phyloP scores from a whole-genome alignment of 2,888 invertebrate genomes.

The Rhimphoctona megacephalus region DNA sequence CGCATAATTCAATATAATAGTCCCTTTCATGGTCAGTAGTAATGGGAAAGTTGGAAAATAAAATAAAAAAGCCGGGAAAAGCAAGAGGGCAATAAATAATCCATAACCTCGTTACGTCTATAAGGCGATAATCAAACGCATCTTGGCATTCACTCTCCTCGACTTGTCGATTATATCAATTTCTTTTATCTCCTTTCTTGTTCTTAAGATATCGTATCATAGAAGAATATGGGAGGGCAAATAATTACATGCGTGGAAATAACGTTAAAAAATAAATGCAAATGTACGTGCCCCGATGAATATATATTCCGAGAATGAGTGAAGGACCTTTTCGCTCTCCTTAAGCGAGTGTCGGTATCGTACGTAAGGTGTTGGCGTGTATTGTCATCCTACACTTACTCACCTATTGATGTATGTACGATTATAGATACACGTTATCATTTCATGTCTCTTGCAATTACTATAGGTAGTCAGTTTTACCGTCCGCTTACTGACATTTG shows the following conservation, averaged over 20 bases:
- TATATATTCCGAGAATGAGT: conserved; percentile 59
- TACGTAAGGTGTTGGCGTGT: conserved; percentile 11
- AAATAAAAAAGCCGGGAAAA: conserved; percentile 20
- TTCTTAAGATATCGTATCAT: conserved; percentile 18
- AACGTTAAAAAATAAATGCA: conserved; percentile 54
- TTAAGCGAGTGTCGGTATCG: conserved; percentile 43
- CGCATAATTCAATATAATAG: conserved; percentile 1
- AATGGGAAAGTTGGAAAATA: conserved; percentile 22
- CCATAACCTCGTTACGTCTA: conserved; percentile 43
- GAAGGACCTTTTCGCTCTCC: conserved; percentile 61
- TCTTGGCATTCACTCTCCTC: conserved; percentile 45
- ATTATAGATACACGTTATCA: conserved; percentile 20
- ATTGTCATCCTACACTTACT: conserved; percentile 36
- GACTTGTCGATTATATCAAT: conserved; percentile 41
- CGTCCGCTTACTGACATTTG: conserved; percentile 60
- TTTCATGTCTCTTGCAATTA: conserved; percentile 54
- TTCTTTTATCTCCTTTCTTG: conserved; percentile 19
- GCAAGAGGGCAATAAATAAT: conserved; percentile 40
- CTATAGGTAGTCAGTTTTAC: conserved; percentile 35
- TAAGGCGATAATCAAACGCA: conserved; percentile 50
- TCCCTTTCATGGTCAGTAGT: conserved; percentile 29
- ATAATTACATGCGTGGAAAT: conserved; percentile 54
- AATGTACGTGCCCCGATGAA: conserved; percentile 45
- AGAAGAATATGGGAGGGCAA: conserved; percentile 19
- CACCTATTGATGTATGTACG: conserved; percentile 11